Evolutionary conservation across 2,113 vertebrate genomes (phyloP).

Genomic region (Prinia subflava): DNA sequence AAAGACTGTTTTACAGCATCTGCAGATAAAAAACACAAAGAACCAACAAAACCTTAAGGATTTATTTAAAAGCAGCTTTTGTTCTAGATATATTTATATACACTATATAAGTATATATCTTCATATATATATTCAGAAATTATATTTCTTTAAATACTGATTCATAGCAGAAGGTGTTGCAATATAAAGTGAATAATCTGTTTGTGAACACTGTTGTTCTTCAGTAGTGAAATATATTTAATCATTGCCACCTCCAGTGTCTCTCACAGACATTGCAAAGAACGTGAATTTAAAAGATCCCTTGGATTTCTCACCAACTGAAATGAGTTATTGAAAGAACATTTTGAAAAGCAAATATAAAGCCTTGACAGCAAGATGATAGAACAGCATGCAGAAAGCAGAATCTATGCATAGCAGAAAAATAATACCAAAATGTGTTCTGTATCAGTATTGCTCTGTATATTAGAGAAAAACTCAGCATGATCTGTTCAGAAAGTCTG

Average conservation of each 20-base stretch:
- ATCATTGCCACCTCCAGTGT: neutral
- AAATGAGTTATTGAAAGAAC: neutral
- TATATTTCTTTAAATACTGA: neutral
- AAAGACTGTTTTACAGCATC: constrained; percentile 79
- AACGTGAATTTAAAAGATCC: neutral
- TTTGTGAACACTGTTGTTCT: neutral
- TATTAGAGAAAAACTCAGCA: neutral
- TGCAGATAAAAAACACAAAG: constrained; percentile 11
- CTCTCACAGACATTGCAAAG: neutral
- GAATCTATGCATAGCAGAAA: neutral
- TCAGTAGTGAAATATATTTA: neutral
- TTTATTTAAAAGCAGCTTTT: neutral
- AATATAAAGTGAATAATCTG: neutral
- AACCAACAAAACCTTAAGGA: neutral
- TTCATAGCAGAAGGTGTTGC: neutral
- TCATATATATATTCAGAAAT: neutral
- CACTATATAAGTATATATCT: neutral
- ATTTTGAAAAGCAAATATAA: neutral
- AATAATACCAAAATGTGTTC: neutral
- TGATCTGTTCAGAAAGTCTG: neutral
- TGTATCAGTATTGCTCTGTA: neutral
- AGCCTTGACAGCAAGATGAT: neutral
- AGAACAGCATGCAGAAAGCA: neutral
- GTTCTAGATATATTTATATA: neutral
- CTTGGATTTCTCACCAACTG: neutral